Conservation (phyloP, 2,888 invertebrate species). For the Heteromurus nitidus region DNA sequence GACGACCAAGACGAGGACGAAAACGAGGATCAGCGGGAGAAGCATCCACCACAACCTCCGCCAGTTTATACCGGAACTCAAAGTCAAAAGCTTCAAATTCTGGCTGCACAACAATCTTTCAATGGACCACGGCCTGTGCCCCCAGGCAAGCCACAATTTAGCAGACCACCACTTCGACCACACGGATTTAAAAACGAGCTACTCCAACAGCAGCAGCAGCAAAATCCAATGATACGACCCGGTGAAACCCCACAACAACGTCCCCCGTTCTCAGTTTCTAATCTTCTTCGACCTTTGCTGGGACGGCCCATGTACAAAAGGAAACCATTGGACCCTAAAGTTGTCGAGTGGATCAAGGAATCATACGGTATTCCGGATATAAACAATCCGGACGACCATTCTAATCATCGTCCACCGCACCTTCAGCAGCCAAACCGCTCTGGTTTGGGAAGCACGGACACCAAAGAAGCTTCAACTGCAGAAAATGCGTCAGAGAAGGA, state of each 20-base stretch:
- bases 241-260: background rate
- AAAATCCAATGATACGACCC: constrained; percentile 8
- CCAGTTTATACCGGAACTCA: constrained; percentile 36
- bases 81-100: constrained; percentile 16
- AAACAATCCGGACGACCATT: background rate
- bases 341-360: constrained; percentile 54
- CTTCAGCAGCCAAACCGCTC: constrained; percentile 37
- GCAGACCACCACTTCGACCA: constrained; percentile 9
- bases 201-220: constrained; percentile 8
- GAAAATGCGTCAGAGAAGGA: background rate
- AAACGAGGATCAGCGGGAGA: background rate
- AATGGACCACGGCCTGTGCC: constrained; percentile 12
- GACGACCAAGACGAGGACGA: constrained; percentile 11
- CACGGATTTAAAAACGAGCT: background rate
- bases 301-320: constrained; percentile 20
- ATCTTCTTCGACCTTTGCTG: constrained; percentile 35
- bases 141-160: constrained; percentile 12
- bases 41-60: constrained; percentile 38
- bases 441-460: constrained; percentile 29
- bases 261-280: constrained; percentile 33
- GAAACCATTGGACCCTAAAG: constrained; percentile 55
- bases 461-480: background rate
- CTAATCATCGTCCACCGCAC: background rate
- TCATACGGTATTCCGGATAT: constrained; percentile 58
- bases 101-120: background rate